Evolutionary conservation across 2,888 invertebrate species (phyloP).

Genomic region (Myathropa florea): DNA sequence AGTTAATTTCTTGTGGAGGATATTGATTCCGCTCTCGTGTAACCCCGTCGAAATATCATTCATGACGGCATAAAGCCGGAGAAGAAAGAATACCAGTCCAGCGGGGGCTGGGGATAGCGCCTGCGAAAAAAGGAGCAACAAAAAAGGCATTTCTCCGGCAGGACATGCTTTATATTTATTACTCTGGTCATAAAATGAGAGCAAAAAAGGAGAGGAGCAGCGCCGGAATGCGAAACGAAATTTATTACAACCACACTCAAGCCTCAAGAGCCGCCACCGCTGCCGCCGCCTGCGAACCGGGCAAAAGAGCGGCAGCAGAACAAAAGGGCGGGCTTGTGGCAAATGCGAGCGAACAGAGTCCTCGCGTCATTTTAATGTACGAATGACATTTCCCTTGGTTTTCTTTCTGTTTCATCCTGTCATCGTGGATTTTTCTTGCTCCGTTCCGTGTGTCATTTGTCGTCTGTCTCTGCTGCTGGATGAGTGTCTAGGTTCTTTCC

Average conservation of each 20-base stretch:
- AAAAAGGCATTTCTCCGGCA: constrained; percentile 61
- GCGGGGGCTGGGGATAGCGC: neutral
- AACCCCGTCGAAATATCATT: constrained; percentile 59
- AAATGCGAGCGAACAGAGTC: constrained; percentile 21
- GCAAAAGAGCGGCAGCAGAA: too few species aligned
- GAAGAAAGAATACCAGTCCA: constrained; percentile 14
- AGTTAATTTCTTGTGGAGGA: constrained; percentile 1
- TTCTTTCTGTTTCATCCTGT: constrained; percentile 42
- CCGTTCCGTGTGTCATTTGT: constrained; percentile 5
- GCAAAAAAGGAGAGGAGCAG: neutral
- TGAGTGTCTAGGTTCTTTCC: constrained; percentile 57
- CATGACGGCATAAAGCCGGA: constrained; percentile 53
- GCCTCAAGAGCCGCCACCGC: neutral
- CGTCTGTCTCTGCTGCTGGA: constrained; percentile 40
- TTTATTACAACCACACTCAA: constrained; percentile 60
- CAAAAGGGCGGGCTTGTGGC: neutral
- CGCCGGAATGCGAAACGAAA: constrained; percentile 63
- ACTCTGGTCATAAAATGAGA: constrained; percentile 61
- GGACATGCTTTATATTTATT: constrained; percentile 70
- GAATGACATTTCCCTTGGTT: constrained; percentile 49
- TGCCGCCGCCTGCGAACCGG: neutral
- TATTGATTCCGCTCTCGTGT: constrained; percentile 1
- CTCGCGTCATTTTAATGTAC: constrained; percentile 54
- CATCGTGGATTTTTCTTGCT: constrained; percentile 57
- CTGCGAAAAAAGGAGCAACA: constrained; percentile 13